phyloP scores from a whole-genome alignment of 1,140 invertebrate genomes.

The Cotesia glomerata region DNA sequence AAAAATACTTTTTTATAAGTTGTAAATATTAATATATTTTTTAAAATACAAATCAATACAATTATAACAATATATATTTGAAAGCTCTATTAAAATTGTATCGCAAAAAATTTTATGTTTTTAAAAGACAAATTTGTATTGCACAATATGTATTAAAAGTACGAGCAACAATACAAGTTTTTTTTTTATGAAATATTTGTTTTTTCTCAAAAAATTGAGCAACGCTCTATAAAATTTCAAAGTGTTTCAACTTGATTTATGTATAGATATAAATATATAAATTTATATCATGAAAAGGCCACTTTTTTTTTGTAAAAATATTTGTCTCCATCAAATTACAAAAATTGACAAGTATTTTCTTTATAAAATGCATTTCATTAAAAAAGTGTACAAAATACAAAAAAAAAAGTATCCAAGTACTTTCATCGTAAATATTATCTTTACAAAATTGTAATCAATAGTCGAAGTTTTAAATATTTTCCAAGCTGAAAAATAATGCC shows the following conservation, averaged over 20 bases:
- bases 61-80: conserved; percentile 45
- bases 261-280: background rate
- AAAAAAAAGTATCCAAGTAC: background rate
- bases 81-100: conserved; percentile 40
- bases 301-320: conserved; percentile 13
- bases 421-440: background rate
- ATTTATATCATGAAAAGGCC: conserved; percentile 7
- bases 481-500: no score
- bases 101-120: conserved; percentile 38
- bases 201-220: background rate
- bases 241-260: background rate
- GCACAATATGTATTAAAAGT: conserved; percentile 39
- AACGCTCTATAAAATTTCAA: background rate
- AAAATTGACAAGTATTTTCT: conserved; percentile 30
- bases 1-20: background rate
- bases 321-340: conserved; percentile 20
- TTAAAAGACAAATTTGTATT: conserved; percentile 34
- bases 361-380: conserved; percentile 46
- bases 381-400: conserved; percentile 52
- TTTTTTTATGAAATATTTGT: background rate
- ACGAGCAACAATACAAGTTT: background rate
- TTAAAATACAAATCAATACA: conserved; percentile 46
- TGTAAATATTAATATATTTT: conserved; percentile 38
- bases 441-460: background rate
- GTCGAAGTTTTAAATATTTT: no score